phyloP scores from a whole-genome alignment of 2,113 vertebrate genomes.

The Sebastes fasciatus region DNA sequence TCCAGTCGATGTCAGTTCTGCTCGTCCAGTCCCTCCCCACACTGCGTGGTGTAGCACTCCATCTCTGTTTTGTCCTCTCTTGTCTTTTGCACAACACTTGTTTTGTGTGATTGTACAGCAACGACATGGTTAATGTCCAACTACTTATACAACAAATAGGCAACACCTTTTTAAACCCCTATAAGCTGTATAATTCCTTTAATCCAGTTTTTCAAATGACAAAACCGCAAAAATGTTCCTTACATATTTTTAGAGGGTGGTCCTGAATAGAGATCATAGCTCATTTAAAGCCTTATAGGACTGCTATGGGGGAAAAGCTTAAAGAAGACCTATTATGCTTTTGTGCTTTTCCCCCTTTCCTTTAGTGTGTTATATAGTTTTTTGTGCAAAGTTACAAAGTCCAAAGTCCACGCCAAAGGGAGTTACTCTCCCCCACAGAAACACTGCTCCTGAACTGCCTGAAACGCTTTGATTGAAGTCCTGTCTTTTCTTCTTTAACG shows the following conservation, averaged over 20 bases:
- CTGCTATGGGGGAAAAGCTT: too few relatives aligned
- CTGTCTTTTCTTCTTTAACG: too few relatives aligned
- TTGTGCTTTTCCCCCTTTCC: too few relatives aligned
- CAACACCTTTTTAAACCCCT: constrained; percentile 26
- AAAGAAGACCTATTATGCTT: too few relatives aligned
- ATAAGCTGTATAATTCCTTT: constrained; percentile 34
- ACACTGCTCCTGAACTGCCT: too few relatives aligned
- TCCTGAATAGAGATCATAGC: not conserved
- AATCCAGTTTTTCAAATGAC: constrained; percentile 30
- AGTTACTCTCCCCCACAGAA: too few relatives aligned
- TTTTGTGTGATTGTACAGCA: constrained; percentile 35
- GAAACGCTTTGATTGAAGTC: too few relatives aligned
- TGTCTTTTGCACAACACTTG: constrained; percentile 18
- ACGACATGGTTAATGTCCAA: constrained; percentile 22
- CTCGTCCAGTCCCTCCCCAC: constrained; percentile 17
- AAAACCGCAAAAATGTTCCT: constrained; percentile 22
- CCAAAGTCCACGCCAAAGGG: too few relatives aligned
- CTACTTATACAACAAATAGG: constrained; percentile 36
- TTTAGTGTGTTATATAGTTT: too few relatives aligned
- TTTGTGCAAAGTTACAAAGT: too few relatives aligned
- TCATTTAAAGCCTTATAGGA: not conserved
- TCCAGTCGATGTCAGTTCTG: constrained; percentile 24
- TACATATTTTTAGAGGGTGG: constrained; percentile 19
- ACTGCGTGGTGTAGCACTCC: constrained; percentile 2
- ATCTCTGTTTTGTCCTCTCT: constrained; percentile 9